Conservation (phyloP, 1,140 invertebrate species). For the Pteromalus puparum region DNA sequence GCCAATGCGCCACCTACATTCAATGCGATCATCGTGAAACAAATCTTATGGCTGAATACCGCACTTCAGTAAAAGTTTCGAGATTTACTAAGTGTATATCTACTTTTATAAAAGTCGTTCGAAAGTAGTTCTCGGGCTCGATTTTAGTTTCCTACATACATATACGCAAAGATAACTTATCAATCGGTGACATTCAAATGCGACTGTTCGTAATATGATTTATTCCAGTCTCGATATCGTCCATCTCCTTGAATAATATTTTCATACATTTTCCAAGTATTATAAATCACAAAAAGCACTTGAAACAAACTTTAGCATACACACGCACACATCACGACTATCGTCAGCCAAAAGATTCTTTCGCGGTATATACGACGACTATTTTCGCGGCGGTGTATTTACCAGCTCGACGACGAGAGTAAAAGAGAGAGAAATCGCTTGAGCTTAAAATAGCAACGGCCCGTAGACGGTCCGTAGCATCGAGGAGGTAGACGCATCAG, state of each 20-base stretch:
- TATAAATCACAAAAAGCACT: background rate
- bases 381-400: slow-evolving; percentile 39
- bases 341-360: slow-evolving; percentile 8
- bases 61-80: no score
- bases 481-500: background rate
- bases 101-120: background rate
- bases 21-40: no score
- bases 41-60: no score
- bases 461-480: background rate
- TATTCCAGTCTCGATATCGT: background rate
- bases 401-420: slow-evolving; percentile 13
- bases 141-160: no score
- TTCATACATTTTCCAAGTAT: background rate
- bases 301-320: background rate
- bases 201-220: background rate
- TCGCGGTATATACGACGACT: slow-evolving; percentile 28
- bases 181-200: background rate
- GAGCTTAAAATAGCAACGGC: slow-evolving; percentile 24
- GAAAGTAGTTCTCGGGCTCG: no score
- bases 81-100: no score
- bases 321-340: background rate
- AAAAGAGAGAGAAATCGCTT: slow-evolving; percentile 1
- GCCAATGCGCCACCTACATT: no score
- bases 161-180: no score
- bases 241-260: background rate